These are phyloP conservation scores for Scolopax mira DNA, from an alignment of 2,113 vertebrate species.

Conservation along the genomic window DNA sequence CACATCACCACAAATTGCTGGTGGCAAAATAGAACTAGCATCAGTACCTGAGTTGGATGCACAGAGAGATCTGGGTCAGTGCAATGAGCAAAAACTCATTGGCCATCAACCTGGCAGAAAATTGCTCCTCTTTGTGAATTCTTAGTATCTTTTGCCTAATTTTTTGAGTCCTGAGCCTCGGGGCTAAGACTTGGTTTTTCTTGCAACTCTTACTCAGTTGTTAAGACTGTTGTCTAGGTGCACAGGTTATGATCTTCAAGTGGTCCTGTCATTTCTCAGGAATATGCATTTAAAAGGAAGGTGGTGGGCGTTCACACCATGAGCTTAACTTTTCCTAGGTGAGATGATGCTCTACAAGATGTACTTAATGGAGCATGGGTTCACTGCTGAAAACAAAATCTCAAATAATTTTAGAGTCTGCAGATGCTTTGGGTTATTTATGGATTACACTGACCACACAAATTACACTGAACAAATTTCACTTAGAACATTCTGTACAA, in stretches of 20 bases:
- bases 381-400: neutral
- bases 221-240: neutral
- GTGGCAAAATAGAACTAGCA: neutral
- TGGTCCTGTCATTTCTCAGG: neutral
- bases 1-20: neutral
- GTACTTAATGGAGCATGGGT: neutral
- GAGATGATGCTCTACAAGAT: neutral
- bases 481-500: neutral
- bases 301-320: neutral
- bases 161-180: neutral
- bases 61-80: neutral
- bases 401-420: neutral
- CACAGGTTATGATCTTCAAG: neutral
- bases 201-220: neutral
- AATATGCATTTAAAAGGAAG: neutral
- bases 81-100: neutral
- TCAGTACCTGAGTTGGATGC: neutral
- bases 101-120: neutral
- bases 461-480: neutral
- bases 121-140: neutral
- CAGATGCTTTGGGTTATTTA: slow-evolving; percentile 3
- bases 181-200: neutral
- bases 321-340: neutral
- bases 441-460: neutral
- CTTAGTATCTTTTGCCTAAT: neutral